Base-by-base conservation (phyloP, 2,888 invertebrate species). In the Gasteruption jaculator region DNA sequence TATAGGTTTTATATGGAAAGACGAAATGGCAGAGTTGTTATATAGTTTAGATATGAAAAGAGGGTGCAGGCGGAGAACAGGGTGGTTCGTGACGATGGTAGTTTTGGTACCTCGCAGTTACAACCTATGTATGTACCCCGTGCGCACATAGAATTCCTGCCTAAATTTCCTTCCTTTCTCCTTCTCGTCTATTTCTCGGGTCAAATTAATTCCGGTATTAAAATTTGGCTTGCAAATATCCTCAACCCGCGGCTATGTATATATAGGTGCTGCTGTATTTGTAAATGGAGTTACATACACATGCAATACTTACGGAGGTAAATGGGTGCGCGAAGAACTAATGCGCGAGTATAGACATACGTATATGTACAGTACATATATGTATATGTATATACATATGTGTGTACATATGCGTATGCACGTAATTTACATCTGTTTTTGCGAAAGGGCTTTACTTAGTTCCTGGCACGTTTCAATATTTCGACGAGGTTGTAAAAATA, bases 181-280 rank as follows among this genome's bases (percentile, higher is more conserved):
- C 29, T 31, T 45, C 49, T 49, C 46, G 48, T 45, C 54, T 54
- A 45, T 52, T 67, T 58, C 64, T 58, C 63, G 60, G 65, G 64
- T 68, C 68, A 70, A 71, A 71, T 71, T 71, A 71, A 71, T 70
- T 70, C 69, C 62, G 63, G 70, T 66, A 71, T 71, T 71, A 71
- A 70, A 71, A 71, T 71, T 71, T 70, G 71, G 70, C 70, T 70
- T 71, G 71, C 71, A 70, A 70, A 70, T 70, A 70, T 68, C 63
- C 66, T 59, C 60, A 60, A 65, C 65, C 64, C 61, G 61, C 60
- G 64, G 61, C 61, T 55, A 58, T 48, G 55, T 56, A 54, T 41
- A 47, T 41, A 48, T 47, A 45, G 45, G 47, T 43, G 44, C 48
- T 46, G 45, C 40, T 43, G 46, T n/a, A n/a, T 41, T 43, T 40